Conservation (phyloP, 1,140 invertebrate genomes). For the Drosophila suzukii region DNA sequence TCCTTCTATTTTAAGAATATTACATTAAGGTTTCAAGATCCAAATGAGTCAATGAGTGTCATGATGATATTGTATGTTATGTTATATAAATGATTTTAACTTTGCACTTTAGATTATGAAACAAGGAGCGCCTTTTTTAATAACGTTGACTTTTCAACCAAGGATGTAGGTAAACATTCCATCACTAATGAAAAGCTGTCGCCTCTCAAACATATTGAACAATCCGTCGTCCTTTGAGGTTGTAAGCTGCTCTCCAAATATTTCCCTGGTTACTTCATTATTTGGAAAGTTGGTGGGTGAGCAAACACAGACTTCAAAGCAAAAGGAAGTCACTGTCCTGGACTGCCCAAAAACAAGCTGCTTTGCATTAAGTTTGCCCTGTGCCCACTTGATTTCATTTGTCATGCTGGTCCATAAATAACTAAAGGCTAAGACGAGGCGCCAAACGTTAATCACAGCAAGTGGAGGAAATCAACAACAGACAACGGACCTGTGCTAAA, state of each 20-base stretch:
- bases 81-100: too few relatives aligned
- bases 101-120: too few relatives aligned
- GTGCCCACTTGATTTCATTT: slow-evolving; percentile 48
- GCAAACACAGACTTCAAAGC: slow-evolving; percentile 40
- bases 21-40: too few relatives aligned
- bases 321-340: neutral
- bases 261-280: slow-evolving; percentile 14
- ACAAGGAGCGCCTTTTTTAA: too few relatives aligned
- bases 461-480: slow-evolving; percentile 71
- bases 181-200: slow-evolving; percentile 1
- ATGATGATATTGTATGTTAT: too few relatives aligned
- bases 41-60: too few relatives aligned
- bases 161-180: neutral
- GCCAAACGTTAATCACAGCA: slow-evolving; percentile 67
- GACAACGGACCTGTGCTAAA: slow-evolving; percentile 34
- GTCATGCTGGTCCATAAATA: slow-evolving; percentile 56
- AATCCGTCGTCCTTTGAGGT: too few relatives aligned
- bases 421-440: slow-evolving; percentile 54
- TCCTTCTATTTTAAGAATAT: too few relatives aligned
- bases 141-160: too few relatives aligned
- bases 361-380: slow-evolving; percentile 23
- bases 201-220: neutral
- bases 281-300: slow-evolving; percentile 15
- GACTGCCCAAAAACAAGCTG: slow-evolving; percentile 21
- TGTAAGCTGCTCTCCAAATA: slow-evolving; percentile 9